A percentile compares a stretch with the other conserved stretches of the same genome.
These are phyloP conservation scores for Gila robusta DNA, from an alignment of 2,797 vertebrate species.

Conservation along the genomic window DNA sequence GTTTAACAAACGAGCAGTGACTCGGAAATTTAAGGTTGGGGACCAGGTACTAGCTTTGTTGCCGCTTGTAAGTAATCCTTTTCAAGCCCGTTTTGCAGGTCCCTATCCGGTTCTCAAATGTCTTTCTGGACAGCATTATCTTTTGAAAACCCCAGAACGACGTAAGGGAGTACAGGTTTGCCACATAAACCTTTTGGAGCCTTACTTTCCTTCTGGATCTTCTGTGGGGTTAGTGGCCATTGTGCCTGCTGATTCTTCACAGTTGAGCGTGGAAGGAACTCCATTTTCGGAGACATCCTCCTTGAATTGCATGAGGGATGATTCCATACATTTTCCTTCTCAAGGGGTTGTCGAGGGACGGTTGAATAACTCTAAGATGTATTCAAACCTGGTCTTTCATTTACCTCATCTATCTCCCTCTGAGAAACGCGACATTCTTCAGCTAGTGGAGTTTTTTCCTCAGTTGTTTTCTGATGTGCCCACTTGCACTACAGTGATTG, in stretches of 20 bases:
- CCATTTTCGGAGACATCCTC: neutral
- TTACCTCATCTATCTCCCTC: neutral
- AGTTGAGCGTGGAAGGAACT: neutral
- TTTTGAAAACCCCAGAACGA: neutral
- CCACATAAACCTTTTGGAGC: neutral
- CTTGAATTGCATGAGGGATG: neutral
- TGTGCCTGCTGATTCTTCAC: neutral
- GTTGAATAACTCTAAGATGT: neutral
- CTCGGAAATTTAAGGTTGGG: neutral
- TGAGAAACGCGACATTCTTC: neutral
- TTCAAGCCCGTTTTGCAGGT: neutral
- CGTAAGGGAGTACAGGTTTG: neutral
- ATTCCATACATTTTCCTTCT: neutral
- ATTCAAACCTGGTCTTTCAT: neutral
- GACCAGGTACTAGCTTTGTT: neutral
- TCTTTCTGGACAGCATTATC: neutral
- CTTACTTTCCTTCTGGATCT: too few relatives aligned
- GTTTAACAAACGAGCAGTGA: neutral
- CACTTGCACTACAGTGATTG: neutral
- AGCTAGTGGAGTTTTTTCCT: neutral
- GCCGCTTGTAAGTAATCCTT: neutral
- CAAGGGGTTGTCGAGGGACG: neutral
- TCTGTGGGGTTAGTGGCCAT: too few relatives aligned
- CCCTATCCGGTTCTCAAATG: neutral
- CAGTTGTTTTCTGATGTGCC: neutral